Base-by-base conservation (phyloP, 1,140 invertebrate species). In the Danaus plexippus region DNA sequence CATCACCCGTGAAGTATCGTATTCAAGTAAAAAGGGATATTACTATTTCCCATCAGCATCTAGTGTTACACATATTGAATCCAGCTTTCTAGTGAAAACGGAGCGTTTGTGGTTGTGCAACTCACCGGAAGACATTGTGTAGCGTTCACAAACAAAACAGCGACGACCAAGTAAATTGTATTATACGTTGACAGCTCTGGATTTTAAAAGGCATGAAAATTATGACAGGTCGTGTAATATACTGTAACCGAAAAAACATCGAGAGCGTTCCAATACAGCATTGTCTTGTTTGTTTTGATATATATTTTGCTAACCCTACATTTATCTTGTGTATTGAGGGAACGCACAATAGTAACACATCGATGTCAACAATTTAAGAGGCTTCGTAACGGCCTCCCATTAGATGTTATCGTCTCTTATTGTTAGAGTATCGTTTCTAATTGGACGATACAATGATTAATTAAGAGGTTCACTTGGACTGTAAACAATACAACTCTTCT, bases 31-130 rank as follows among this genome's bases (percentile, higher is more conserved):
- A 66, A 67, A 66, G 69, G 73, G 63, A 70, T 69, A 69, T 63
- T 61, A 70, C 64, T 64, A 70, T 75, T 73, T 76, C 64, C 65
- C 65, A 78, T 75, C 70, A 63, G 59, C 63, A 59, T 78, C 70
- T 79, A 68, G 66, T 72, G 74, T 83, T 83, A 83, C 77, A 80
- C 75, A 79, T 79, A 82, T 82, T 68, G 70, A 59, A 71, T 75
- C 67, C 69, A 73, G 77, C 80, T 83, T 83, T 83, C 80, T 80
- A 83, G 77, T 69, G 79, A 82, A 81, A 80, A 80, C 71, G 63
- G 72, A 73, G 58, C 66, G 74, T 67, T 73, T 77, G 76, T 59
- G 78, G 78, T 83, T 83, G 77, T 83, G 80, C 77, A 83, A 83
- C 52, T 67, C 67, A 66, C 69, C 77, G 80, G 80, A 83, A 80